Evolutionary conservation across 1,140 invertebrate species (phyloP), one percentile per base, ranked within the genome.

Genomic region (Cepaea nemoralis): DNA sequence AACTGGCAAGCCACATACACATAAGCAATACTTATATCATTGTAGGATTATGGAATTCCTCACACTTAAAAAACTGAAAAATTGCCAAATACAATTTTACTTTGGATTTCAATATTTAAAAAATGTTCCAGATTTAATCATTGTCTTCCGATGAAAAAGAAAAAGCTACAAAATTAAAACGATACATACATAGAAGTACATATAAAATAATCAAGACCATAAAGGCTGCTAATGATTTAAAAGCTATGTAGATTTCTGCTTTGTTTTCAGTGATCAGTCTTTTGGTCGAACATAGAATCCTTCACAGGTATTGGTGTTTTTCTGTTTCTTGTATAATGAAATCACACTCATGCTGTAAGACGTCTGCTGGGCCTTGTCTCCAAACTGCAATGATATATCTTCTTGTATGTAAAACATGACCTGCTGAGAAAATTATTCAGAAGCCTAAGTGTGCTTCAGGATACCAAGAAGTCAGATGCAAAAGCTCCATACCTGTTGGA

Each of bases 391-490:
- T 31, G n/a, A n/a, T 63, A 27, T 27, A 5, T 27, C 27, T 63
- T 31, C n/a, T 16, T 63, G 59, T 63, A 10, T 63, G 59, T 27
- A 63, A 2, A 31, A 63, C n/a, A n/a, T 42, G 42, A 74, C 71
- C 71, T 74, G 59, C 33, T 77, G 59, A 77, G 19, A 77, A 27
- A 67, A 50, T 69, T 31, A 70, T 83, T 86, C 87, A 88, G 83
- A 87, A 87, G 77, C 85, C 85, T 81, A 86, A 80, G 71, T 83
- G 83, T 40, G 83, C 70, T 48, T 86, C 85, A 27, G 86, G 86
- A 77, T 86, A 88, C 86, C 87, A 88, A 67, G 85, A 86, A 67
- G 85, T 85, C 85, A 87, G 85, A 83, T 88, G 86, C 81, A 88
- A 86, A 42, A 87, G 66, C 55, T 80, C 69, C 82, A 79, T 83